Conservation (phyloP, 2,113 vertebrate genomes). For the Mixornis gularis region DNA sequence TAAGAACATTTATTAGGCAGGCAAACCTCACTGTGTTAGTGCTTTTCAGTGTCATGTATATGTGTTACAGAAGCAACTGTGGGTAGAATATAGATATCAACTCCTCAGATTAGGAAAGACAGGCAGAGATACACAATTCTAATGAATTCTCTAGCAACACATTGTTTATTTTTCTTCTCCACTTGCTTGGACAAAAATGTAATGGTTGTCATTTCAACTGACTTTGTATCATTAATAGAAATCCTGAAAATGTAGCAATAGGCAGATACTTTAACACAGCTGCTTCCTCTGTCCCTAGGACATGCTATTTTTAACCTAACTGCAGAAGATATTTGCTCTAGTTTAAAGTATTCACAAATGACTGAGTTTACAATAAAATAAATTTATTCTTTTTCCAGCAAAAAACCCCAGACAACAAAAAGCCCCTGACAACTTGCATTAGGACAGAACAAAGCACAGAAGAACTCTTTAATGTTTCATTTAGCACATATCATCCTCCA, state of each 20-base stretch:
- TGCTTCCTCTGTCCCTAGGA: slow-evolving; percentile 50
- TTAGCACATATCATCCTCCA: slow-evolving; percentile 28
- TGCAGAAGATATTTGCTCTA: slow-evolving; percentile 17
- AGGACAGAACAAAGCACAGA: not conserved
- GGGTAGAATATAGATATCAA: not conserved
- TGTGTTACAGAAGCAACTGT: not conserved
- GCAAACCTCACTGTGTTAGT: not conserved
- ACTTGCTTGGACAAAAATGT: not conserved
- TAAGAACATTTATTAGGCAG: not conserved
- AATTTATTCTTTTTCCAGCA: slow-evolving; percentile 1
- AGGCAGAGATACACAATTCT: not conserved
- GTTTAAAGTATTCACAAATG: slow-evolving; percentile 47
- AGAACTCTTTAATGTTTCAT: slow-evolving; percentile 18
- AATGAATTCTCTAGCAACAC: not conserved
- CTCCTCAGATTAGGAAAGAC: not conserved
- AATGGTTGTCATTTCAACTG: slow-evolving; percentile 23
- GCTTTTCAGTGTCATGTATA: not conserved
- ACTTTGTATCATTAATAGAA: slow-evolving; percentile 24
- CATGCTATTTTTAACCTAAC: slow-evolving; percentile 48
- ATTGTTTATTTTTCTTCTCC: slow-evolving; percentile 43
- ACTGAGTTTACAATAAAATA: slow-evolving; percentile 18
- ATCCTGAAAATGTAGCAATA: slow-evolving; percentile 28
- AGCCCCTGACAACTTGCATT: slow-evolving; percentile 9
- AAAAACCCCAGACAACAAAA: not conserved
- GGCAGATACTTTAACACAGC: slow-evolving; percentile 42